Conservation (phyloP, 2,113 vertebrate species). For the Elanus axillaris region DNA sequence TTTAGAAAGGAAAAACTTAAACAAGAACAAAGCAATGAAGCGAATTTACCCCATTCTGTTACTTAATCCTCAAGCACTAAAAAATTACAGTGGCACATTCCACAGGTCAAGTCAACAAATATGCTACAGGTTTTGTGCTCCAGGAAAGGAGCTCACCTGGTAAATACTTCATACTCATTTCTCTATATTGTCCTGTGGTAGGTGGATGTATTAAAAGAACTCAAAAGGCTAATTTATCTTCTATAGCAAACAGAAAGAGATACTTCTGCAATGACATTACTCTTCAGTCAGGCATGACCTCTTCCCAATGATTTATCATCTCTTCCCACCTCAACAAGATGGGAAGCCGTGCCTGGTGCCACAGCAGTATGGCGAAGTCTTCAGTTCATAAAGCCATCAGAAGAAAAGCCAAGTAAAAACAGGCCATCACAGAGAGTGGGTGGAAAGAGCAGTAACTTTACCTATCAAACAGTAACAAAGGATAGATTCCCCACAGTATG, state of each 20-base stretch:
- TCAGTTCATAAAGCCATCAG: not conserved
- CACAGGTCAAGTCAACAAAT: not conserved
- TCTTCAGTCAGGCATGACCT: not conserved
- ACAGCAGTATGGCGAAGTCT: not conserved
- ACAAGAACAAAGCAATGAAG: not conserved
- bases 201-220: not conserved
- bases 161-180: not conserved
- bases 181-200: not conserved
- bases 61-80: not conserved
- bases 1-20: not conserved
- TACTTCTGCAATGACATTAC: not conserved
- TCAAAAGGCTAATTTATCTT: not conserved
- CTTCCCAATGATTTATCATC: rapidly evolving
- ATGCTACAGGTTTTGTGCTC: not conserved
- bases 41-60: not conserved
- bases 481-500: not conserved
- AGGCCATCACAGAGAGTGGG: not conserved
- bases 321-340: not conserved
- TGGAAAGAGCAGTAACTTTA: not conserved
- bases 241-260: not conserved
- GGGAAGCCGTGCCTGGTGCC: not conserved
- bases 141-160: rapidly evolving
- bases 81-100: not conserved
- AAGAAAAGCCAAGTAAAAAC: not conserved
- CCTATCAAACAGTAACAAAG: not conserved